Base-by-base conservation (phyloP, 2,113 vertebrate species). In the Corythaeola cristata region DNA sequence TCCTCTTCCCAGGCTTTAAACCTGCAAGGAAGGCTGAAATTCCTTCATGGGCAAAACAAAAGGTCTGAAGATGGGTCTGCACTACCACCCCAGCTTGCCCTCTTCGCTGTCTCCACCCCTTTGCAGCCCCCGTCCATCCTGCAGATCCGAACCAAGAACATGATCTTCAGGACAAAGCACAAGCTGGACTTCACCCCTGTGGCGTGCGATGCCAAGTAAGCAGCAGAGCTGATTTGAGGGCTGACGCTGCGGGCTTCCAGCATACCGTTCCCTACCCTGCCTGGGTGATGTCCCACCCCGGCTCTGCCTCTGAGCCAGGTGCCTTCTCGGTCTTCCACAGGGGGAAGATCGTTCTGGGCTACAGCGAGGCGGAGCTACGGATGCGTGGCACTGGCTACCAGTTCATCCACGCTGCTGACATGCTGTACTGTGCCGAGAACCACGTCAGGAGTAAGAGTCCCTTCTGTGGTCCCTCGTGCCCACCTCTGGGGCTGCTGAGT, bases 141-240 rank as follows among this genome's bases (percentile, higher is more conserved):
- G 94, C 98, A 98, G 96, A 97, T 98, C 93, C 90, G 92, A 85
- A 98, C 98, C 89, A 98, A 98, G 96, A 98, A 97, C 94, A 97
- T 98, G 97, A 98, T 98, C 96, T 98, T 98, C 95, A 97, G 98
- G 74, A 98, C 98, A 0, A 98, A 98, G 94, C 98, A 98, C 97
- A 98, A 98, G 93, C 97, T 98, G 94, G 98, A 98, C 95, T 98
- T 98, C 90, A 98, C 98, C 3, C 98, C 98, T 4, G 49, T 98
- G 96, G 98, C 97, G 0, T 98, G 98, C 1, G 98, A 98, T 24
- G 97, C 98, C 86, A 98, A 98, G 98, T 98, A 97, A 26, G 93
- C 78, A 28, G 33, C 55, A 64, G 63, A 49, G 74, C 28, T 68
- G 64, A 19, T 60, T 8, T 24, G 50, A 39, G 26, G 59, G 47